Base-by-base conservation (phyloP, 1,140 invertebrate genomes). In the Meloidogyne floridensis region DNA sequence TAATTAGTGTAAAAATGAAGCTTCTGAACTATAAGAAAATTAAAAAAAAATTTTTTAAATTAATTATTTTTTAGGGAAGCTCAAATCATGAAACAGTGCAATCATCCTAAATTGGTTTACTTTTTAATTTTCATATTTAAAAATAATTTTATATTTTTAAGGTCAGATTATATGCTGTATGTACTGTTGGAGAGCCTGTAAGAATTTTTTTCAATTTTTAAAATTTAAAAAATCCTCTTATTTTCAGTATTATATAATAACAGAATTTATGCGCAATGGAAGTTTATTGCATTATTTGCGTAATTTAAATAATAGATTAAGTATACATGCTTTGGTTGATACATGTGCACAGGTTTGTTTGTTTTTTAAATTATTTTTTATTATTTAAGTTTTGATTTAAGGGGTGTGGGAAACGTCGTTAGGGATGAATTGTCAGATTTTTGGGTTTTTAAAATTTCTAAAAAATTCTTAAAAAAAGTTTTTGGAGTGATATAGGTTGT, bases 11-110 rank as follows among this genome's bases (percentile, higher is more conserved):
- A 20, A 20, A 20, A 20, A 20, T 20, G 20, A 20, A 20, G 20
- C 20, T 20, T 20, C 1, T 20, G 20, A 18, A 13, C 2, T 10
- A 2, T 71, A 43, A 32, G 8, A 11, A 7, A 82, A 47, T 65
- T 10, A 18, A 80, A 43, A 53, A 47, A 4, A 42, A 42, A 42
- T 32, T 47, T 0, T 8, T 15, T 65, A 73, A n/a, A 54, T 81
- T 75, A 47, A 5, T 69, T 54, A 43, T 10, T n/a, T 82, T 89
- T 80, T 72, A 86, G 87, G 91, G 97, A 98, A 91, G 97, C 96
- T 9, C 94, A 94, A 65, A 98, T 98, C 65, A 98, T 98, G 97
- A 98, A 98, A 90, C 95, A 97, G 90, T 97, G 97, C 91, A 93
- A 96, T 77, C 97, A 99, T 91, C 95, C 96, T 89, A 94, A 96